Base-by-base conservation (phyloP, 2,888 invertebrate genomes). In the Orgyia antiqua region DNA sequence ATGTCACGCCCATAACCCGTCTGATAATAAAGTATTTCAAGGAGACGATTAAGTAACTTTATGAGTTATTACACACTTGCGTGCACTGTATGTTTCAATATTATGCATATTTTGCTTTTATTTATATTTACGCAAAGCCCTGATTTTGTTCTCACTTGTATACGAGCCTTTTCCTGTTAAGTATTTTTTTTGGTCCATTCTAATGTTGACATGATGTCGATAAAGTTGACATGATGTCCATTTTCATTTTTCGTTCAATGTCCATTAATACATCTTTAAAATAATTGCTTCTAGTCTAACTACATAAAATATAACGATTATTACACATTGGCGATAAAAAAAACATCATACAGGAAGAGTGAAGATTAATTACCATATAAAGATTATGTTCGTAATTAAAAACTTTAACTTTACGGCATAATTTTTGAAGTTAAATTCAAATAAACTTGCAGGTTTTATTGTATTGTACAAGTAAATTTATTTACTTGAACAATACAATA, bases 21-120 rank as follows among this genome's bases (percentile, higher is more conserved):
- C 67, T 71, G 82, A 83, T 84, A 82, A 71, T 71, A 72, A 82
- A 77, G 66, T 77, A 73, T 77, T 76, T 64, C 83, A 84, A 83
- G 84, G 84, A 68, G 72, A 73, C 71, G 56, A 71, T 79, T 76
- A 77, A 71, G 75, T 74, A 76, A 79, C 68, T 63, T 66, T 67
- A 67, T 60, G 63, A 61, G 53, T 51, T 60, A 57, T 23, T 24
- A 57, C 53, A 50, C 42, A 56, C 56, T 58, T 45, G 51, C 44
- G 32, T 45, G 45, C 42, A 48, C 27, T 31, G 20, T 30, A 15
- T 7, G 35, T 39, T 39, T 19, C 33, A 36, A 30, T 42, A 30
- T 41, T 40, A 42, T 45, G 27, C 42, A 49, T 43, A 40, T 28
- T 45, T 56, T 33, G 44, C 29, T 42, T 51, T 51, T 60, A 58